phyloP scores from a whole-genome alignment of 1,140 invertebrate species.

The Cotesia glomerata region DNA sequence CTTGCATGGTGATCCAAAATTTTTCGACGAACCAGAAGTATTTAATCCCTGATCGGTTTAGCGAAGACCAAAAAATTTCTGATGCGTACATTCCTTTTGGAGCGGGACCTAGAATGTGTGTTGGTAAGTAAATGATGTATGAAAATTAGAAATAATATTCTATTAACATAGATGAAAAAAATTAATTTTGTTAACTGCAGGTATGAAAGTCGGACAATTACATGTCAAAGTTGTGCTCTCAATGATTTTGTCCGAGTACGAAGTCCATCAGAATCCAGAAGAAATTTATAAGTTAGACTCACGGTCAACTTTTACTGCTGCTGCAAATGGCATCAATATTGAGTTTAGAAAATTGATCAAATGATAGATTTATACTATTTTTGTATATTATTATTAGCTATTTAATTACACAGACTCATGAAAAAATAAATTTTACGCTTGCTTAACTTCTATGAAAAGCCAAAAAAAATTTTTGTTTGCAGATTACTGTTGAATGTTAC shows the following conservation, averaged over 20 bases:
- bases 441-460: no score
- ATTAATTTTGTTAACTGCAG: conserved; percentile 46
- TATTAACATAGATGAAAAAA: neutral
- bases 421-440: no score
- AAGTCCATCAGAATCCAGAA: conserved; percentile 54
- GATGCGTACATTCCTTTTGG: conserved; percentile 46
- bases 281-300: conserved; percentile 44
- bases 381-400: no score
- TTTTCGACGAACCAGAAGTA: conserved; percentile 41
- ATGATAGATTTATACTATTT: neutral
- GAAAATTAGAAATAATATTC: neutral
- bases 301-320: conserved; percentile 52
- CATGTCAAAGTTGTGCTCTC: conserved; percentile 70
- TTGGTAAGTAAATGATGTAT: conserved; percentile 34
- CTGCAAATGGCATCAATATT: conserved; percentile 41
- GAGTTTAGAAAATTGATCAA: conserved; percentile 31
- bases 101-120: conserved; percentile 42
- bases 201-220: conserved; percentile 71
- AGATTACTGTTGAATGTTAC: no score
- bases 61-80: conserved; percentile 35
- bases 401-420: no score
- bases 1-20: conserved; percentile 57
- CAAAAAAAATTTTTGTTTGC: no score
- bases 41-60: conserved; percentile 51
- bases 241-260: conserved; percentile 59